Evolutionary conservation across 1,140 invertebrate genomes (phyloP).

Genomic region (Schlechtendalia chinensis): DNA sequence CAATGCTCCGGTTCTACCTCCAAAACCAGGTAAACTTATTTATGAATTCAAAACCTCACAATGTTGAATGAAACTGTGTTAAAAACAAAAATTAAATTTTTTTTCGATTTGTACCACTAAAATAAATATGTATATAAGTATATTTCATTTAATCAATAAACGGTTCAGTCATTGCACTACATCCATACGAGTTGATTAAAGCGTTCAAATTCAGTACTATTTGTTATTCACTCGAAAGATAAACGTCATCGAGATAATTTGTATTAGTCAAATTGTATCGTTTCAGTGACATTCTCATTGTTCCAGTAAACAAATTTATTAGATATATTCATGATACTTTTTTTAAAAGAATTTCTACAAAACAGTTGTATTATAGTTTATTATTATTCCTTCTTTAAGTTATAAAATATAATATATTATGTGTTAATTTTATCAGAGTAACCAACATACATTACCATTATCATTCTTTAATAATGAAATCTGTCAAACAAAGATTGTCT

Average conservation of each 20-base stretch:
- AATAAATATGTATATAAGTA: not conserved
- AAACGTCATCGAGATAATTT: not conserved
- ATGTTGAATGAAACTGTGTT: too few relatives aligned
- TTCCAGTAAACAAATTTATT: not conserved
- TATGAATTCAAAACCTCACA: too few relatives aligned
- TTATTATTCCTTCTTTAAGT: not conserved
- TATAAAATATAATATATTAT: not conserved
- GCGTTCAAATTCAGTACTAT: not conserved
- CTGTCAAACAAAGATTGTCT: not conserved
- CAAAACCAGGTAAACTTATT: constrained; percentile 61
- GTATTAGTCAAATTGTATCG: not conserved
- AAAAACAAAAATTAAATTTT: too few relatives aligned
- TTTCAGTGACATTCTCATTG: not conserved
- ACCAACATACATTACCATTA: not conserved
- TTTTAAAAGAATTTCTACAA: not conserved
- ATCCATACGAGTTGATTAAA: not conserved
- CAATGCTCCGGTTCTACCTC: constrained; percentile 60
- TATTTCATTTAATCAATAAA: not conserved
- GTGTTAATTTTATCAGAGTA: not conserved
- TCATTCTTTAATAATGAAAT: not conserved
- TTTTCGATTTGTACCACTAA: not conserved
- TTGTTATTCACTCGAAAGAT: constrained; percentile 7
- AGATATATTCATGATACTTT: not conserved
- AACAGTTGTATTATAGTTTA: too few relatives aligned
- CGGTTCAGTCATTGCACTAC: not conserved